Evolutionary conservation across 2,797 vertebrate species (phyloP).

Genomic region (Monodelphis domestica): DNA sequence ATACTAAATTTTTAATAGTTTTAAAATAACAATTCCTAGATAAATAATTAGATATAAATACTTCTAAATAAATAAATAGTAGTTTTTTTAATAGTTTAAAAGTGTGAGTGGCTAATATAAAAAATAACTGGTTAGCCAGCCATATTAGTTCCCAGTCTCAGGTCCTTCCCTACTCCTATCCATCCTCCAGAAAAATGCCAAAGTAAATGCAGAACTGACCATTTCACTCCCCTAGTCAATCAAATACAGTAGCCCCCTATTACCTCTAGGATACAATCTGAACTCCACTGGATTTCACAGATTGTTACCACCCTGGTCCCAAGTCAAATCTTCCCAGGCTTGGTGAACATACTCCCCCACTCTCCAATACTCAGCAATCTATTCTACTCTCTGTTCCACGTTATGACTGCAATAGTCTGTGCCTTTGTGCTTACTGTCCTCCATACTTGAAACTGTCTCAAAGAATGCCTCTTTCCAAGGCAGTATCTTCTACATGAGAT

Average conservation of each 20-base stretch:
- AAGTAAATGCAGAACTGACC: background rate
- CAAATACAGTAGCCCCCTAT: background rate
- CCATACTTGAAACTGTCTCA: background rate
- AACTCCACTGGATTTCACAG: no score
- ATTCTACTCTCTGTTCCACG: background rate
- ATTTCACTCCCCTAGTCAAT: background rate
- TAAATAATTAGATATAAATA: no score
- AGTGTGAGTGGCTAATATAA: background rate
- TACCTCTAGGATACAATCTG: no score
- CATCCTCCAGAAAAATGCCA: background rate
- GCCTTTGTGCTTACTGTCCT: background rate
- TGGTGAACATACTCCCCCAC: background rate
- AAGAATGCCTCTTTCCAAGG: background rate
- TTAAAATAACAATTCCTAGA: no score
- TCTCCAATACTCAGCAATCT: background rate
- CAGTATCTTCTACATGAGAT: background rate
- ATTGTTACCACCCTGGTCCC: background rate
- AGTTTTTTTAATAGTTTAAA: no score
- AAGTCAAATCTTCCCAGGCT: background rate
- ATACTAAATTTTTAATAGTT: background rate
- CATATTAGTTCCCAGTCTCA: background rate
- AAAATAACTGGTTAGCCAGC: background rate
- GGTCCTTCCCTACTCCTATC: background rate
- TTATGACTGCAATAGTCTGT: background rate
- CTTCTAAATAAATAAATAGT: no score